Conservation (phyloP, 2,888 invertebrate species). For the Petrolisthes manimaculis region DNA sequence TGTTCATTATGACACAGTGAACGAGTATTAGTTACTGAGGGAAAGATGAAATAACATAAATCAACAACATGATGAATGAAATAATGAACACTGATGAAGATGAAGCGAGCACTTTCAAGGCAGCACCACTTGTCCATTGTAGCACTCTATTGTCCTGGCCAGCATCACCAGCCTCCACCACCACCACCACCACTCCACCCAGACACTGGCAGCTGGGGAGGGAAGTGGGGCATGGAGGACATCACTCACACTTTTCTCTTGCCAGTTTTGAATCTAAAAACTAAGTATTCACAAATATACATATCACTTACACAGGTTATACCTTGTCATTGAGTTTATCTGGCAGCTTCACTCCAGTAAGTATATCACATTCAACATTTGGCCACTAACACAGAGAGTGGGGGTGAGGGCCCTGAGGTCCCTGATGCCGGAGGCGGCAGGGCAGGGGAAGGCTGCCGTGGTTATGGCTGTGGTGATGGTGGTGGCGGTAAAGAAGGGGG, state of each 20-base stretch:
- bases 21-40: slow-evolving; percentile 9
- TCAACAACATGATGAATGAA: slow-evolving; percentile 14
- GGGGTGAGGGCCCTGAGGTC: slow-evolving; percentile 15
- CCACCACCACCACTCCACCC: background rate
- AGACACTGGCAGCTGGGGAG: background rate
- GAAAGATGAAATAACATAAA: slow-evolving; percentile 12
- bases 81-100: slow-evolving; percentile 6
- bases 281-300: slow-evolving; percentile 61
- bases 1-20: background rate
- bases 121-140: slow-evolving; percentile 22
- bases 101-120: slow-evolving; percentile 9
- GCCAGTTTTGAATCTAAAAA: slow-evolving; percentile 42
- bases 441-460: slow-evolving; percentile 30
- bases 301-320: slow-evolving; percentile 33
- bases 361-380: slow-evolving; percentile 55
- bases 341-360: slow-evolving; percentile 55
- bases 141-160: background rate
- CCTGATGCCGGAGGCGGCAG: background rate
- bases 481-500: slow-evolving; percentile 24
- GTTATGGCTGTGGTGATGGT: slow-evolving; percentile 34
- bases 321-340: slow-evolving; percentile 41
- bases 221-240: background rate
- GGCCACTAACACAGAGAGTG: slow-evolving; percentile 42
- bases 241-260: slow-evolving; percentile 10
- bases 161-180: background rate